These are phyloP conservation scores for Cryptotis parvus DNA, from an alignment of 2,113 vertebrate species.

Conservation along the genomic window DNA sequence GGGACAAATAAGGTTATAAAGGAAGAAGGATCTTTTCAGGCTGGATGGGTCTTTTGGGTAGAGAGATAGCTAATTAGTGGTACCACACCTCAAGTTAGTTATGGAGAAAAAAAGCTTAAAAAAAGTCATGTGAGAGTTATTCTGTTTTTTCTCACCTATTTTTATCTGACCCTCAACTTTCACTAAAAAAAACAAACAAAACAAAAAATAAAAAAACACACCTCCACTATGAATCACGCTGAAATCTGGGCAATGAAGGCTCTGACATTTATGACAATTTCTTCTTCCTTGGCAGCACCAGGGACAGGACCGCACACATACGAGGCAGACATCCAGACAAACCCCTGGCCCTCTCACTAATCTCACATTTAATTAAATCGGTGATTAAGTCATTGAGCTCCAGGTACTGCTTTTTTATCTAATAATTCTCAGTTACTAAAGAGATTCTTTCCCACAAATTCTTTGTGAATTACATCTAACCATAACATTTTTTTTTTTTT, in stretches of 20 bases:
- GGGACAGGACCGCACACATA: too few relatives aligned
- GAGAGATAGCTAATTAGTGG: not conserved
- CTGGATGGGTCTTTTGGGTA: not conserved
- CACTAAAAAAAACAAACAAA: conserved; percentile 37
- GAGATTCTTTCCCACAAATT: not conserved
- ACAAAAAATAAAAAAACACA: too few relatives aligned
- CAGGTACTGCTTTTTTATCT: conserved; percentile 40
- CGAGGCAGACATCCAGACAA: too few relatives aligned
- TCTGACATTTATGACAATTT: conserved; percentile 15
- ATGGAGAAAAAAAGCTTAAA: conserved; percentile 19
- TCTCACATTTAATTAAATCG: conserved; percentile 44
- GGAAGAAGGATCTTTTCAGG: not conserved
- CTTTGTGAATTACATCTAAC: too few relatives aligned
- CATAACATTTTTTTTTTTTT: too few relatives aligned
- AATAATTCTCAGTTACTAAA: not conserved
- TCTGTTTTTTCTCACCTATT: conserved; percentile 22
- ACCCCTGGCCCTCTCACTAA: not conserved
- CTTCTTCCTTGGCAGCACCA: not conserved
- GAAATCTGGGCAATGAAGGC: conserved; percentile 25
- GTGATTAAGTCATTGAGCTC: conserved; percentile 21
- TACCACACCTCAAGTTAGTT: conserved; percentile 14
- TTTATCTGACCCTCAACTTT: conserved; percentile 36
- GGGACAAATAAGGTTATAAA: not conserved
- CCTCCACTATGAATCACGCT: not conserved
- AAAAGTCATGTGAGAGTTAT: not conserved